phyloP scores from a whole-genome alignment of 2,888 invertebrate species.

The Agrotis exclamationis region DNA sequence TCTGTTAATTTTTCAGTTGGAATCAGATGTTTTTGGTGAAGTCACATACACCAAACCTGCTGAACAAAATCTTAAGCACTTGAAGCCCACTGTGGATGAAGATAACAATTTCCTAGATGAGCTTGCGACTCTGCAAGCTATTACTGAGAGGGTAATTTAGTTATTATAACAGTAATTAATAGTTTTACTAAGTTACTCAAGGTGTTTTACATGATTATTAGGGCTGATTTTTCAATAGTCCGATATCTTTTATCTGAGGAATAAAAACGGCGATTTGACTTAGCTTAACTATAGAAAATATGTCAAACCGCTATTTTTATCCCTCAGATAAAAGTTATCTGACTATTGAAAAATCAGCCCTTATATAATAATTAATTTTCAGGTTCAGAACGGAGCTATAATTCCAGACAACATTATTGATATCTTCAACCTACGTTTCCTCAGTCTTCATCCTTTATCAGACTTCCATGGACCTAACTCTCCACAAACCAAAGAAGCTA shows the following conservation, averaged over 20 bases:
- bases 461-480: conserved; percentile 93
- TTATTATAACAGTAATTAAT: not conserved
- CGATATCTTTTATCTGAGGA: too few relatives aligned
- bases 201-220: not conserved
- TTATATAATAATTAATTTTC: conserved; percentile 49
- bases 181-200: not conserved
- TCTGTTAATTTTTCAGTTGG: conserved; percentile 74
- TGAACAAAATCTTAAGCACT: conserved; percentile 76
- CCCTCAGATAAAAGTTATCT: too few relatives aligned
- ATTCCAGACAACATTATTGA: conserved; percentile 91
- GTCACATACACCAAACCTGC: conserved; percentile 74
- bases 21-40: conserved; percentile 79
- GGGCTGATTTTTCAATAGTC: too few relatives aligned
- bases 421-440: conserved; percentile 93
- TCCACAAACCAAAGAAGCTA: conserved; percentile 92
- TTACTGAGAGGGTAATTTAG: conserved; percentile 87
- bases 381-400: conserved; percentile 87
- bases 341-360: too few relatives aligned
- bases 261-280: too few relatives aligned
- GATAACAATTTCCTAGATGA: conserved; percentile 92
- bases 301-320: too few relatives aligned
- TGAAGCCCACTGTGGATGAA: conserved; percentile 89
- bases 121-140: conserved; percentile 90
- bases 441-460: conserved; percentile 92
- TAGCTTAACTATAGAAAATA: too few relatives aligned